phyloP scores from a whole-genome alignment of 2,797 vertebrate species.

The Erpetoichthys calabaricus region DNA sequence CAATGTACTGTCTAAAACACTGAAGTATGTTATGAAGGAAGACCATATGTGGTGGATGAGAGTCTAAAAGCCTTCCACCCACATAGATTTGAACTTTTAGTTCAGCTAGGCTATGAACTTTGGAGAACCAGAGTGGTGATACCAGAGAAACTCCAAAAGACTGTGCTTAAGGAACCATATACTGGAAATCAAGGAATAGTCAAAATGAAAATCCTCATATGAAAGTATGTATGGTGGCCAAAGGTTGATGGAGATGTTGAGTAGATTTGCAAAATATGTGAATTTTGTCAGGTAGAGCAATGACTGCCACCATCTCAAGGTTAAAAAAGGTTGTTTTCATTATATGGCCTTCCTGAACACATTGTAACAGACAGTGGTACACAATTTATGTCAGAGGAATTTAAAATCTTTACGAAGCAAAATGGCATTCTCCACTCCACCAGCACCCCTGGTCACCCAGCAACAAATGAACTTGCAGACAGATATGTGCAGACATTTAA shows the following conservation, averaged over 20 bases:
- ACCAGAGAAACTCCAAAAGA: neutral
- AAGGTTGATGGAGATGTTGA: neutral
- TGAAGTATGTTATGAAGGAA: neutral
- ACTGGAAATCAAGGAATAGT: neutral
- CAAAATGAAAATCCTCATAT: neutral
- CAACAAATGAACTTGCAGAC: neutral
- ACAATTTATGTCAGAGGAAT: neutral
- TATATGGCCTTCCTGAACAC: no score
- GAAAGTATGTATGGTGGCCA: neutral
- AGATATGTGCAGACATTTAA: constrained; percentile 4
- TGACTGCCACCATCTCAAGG: neutral
- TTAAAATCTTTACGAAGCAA: neutral
- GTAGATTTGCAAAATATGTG: neutral
- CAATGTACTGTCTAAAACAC: neutral
- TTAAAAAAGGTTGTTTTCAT: neutral
- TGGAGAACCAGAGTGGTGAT: neutral
- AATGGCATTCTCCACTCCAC: constrained; percentile 4
- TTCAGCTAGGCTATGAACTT: neutral
- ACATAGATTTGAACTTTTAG: neutral
- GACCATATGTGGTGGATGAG: neutral
- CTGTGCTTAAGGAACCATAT: neutral
- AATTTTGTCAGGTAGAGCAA: constrained; percentile 1
- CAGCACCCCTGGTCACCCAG: neutral
- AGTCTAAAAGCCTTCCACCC: neutral
- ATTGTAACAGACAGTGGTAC: neutral